Evolutionary conservation across 64 coral and sea anemone genomes (phyloP).

Genomic region (Stichodactyla mertensii): DNA sequence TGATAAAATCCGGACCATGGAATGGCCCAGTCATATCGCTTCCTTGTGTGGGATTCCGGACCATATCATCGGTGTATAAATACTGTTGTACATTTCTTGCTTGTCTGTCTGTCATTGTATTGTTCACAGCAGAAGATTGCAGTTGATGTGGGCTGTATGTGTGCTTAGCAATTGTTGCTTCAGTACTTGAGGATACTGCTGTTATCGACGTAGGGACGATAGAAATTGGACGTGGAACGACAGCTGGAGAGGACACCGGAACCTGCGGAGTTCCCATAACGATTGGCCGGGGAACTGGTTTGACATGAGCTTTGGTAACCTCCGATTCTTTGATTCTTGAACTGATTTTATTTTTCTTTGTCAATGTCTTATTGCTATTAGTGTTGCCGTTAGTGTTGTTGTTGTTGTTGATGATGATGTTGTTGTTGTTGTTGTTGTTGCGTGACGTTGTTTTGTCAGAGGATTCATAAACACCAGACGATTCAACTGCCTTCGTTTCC

Average conservation of each 20-base stretch:
- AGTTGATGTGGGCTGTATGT: not conserved
- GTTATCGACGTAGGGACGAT: conserved; percentile 1
- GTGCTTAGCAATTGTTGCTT: not conserved
- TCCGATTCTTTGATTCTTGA: not conserved
- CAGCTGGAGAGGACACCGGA: not conserved
- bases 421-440: not conserved
- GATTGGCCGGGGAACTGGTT: not conserved
- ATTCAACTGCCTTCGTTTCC: not conserved
- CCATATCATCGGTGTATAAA: conserved; percentile 8
- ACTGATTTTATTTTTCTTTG: not conserved
- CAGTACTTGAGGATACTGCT: not conserved
- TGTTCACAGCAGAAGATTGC: conserved; percentile 14
- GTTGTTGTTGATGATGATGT: not conserved
- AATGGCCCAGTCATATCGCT: conserved; percentile 18
- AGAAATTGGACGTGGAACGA: not conserved
- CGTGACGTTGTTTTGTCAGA: not conserved
- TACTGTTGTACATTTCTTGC: not conserved
- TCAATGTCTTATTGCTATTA: not conserved
- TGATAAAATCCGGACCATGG: conserved; percentile 38
- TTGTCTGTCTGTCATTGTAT: not conserved
- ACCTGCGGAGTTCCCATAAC: not conserved
- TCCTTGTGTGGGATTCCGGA: not conserved
- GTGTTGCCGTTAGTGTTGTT: not conserved
- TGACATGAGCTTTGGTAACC: not conserved
- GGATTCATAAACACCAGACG: not conserved